Conservation (phyloP, 2,113 vertebrate genomes). For the Alouatta palliata region DNA sequence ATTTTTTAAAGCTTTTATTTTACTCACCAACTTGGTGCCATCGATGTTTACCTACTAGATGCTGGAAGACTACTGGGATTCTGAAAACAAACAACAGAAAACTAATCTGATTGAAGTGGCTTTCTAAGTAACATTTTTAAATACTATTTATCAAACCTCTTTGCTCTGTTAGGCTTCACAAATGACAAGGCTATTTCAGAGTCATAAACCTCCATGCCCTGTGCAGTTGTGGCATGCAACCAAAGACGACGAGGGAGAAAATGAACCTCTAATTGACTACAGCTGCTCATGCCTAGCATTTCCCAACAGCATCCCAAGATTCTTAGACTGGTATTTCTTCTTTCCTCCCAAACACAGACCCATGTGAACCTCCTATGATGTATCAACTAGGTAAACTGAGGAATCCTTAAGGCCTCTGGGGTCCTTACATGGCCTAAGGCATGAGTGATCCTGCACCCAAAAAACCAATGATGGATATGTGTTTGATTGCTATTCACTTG, state of each 20-base stretch:
- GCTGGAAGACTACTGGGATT: conserved; percentile 67
- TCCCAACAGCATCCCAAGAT: conserved; percentile 71
- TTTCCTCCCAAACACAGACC: background rate
- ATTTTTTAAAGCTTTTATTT: conserved; percentile 71
- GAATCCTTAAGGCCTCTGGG: conserved; percentile 55
- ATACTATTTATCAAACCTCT: conserved; percentile 82
- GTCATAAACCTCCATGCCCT: conserved; percentile 85
- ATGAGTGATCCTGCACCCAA: conserved; percentile 25
- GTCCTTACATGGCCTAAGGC: conserved; percentile 42
- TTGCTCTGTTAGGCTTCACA: conserved; percentile 86
- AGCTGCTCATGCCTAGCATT: conserved; percentile 82
- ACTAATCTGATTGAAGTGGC: conserved; percentile 80
- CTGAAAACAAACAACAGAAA: conserved; percentile 74
- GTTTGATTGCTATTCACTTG: conserved; percentile 77
- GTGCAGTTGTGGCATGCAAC: conserved; percentile 84
- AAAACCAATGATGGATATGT: conserved; percentile 53
- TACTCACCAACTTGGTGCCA: conserved; percentile 69
- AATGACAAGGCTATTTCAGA: conserved; percentile 85
- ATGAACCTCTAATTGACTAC: conserved; percentile 87
- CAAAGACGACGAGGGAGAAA: conserved; percentile 83
- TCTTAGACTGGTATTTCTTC: conserved; percentile 47
- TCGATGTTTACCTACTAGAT: conserved; percentile 75
- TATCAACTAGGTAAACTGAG: conserved; percentile 74
- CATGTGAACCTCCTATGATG: conserved; percentile 44
- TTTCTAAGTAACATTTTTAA: conserved; percentile 78